Evolutionary conservation across 2,797 vertebrate genomes (phyloP).

Genomic region (Carapus acus): DNA sequence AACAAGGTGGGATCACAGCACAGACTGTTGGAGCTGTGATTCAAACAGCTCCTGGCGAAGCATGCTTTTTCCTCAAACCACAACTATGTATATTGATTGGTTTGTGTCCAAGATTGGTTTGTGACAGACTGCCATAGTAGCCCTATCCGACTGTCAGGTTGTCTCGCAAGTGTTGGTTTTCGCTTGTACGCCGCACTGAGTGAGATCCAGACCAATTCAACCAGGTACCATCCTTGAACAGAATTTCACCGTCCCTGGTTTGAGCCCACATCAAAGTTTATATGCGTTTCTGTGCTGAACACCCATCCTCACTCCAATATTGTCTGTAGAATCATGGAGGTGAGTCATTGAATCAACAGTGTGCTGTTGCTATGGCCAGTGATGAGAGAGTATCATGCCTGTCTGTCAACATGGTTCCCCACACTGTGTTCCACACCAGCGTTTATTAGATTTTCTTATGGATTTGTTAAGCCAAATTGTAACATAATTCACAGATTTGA

Average conservation of each 20-base stretch:
- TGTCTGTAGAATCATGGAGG: slow-evolving; percentile 24
- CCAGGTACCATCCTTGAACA: not conserved
- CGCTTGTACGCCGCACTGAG: not conserved
- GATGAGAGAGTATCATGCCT: slow-evolving; percentile 38
- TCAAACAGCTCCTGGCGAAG: slow-evolving; percentile 49
- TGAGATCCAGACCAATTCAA: slow-evolving; percentile 1
- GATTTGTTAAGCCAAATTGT: not conserved
- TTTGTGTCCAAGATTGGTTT: slow-evolving; percentile 13
- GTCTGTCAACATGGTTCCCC: slow-evolving; percentile 31
- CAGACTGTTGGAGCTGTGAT: slow-evolving; percentile 38
- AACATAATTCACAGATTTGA: not conserved
- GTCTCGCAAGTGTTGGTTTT: slow-evolving; percentile 9
- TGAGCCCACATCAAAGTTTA: not conserved
- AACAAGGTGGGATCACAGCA: slow-evolving; percentile 50
- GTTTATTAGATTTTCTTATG: not conserved
- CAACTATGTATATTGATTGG: slow-evolving; percentile 5
- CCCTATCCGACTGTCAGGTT: slow-evolving; percentile 23
- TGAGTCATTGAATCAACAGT: slow-evolving; percentile 49
- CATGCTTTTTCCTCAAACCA: slow-evolving; percentile 24
- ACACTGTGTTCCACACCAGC: slow-evolving; percentile 4
- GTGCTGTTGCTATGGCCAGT: slow-evolving; percentile 60
- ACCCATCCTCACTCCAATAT: slow-evolving; percentile 1
- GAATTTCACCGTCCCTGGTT: not conserved
- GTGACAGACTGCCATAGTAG: slow-evolving; percentile 3
- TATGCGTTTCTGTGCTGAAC: not conserved